Evolutionary conservation across 2,888 invertebrate genomes (phyloP).

Genomic region (Ramazzottius varieornatus): DNA sequence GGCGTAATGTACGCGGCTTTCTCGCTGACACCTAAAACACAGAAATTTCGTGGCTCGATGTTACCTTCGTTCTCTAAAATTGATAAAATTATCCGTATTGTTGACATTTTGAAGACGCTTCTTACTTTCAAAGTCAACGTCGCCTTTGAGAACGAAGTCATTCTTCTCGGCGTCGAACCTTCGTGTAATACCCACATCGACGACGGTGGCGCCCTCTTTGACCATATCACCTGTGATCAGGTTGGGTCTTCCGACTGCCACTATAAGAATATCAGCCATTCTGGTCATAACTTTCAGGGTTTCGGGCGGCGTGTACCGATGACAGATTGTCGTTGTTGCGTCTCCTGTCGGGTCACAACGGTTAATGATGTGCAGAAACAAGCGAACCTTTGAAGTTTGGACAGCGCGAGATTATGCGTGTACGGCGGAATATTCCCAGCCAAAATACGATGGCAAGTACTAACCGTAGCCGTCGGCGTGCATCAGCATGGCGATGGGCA

Average conservation of each 20-base stretch:
- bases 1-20: constrained; percentile 61
- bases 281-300: constrained; percentile 41
- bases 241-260: constrained; percentile 36
- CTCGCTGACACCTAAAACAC: constrained; percentile 45
- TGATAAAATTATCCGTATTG: constrained; percentile 5
- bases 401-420: no score
- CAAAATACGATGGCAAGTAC: constrained; percentile 16
- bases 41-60: no score
- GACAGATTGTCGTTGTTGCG: constrained; percentile 66
- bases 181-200: constrained; percentile 62
- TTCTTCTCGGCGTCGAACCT: constrained; percentile 38
- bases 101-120: no score
- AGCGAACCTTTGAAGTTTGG: background rate
- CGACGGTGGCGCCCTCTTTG: constrained; percentile 58
- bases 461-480: constrained; percentile 36
- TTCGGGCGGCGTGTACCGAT: constrained; percentile 52
- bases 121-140: constrained; percentile 51
- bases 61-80: constrained; percentile 4
- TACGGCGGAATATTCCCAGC: no score
- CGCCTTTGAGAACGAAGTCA: constrained; percentile 43
- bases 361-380: background rate
- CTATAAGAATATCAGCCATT: constrained; percentile 47
- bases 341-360: constrained; percentile 32
- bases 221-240: constrained; percentile 43
- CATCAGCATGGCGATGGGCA: constrained; percentile 59